A percentile compares a stretch with the other conserved stretches of the same genome.
phyloP scores from a whole-genome alignment of 2,113 vertebrate genomes.

The Sakesphorus luctuosus region DNA sequence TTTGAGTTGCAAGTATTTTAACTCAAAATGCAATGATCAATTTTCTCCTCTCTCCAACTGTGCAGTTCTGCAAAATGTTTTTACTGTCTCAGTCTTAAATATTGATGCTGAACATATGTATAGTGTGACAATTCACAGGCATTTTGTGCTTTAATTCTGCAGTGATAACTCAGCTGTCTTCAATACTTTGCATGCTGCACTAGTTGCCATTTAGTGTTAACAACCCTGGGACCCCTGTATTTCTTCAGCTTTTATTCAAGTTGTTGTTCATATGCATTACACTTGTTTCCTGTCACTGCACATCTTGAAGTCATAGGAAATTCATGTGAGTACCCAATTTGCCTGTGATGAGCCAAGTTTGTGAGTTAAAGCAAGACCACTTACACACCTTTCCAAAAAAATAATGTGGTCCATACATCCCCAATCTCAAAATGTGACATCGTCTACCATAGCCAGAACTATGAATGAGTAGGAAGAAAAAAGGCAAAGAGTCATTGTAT shows the following conservation, averaged over 20 bases:
- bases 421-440: neutral
- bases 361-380: neutral
- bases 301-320: slow-evolving; percentile 26
- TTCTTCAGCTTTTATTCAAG: slow-evolving; percentile 20
- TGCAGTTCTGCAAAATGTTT: slow-evolving; percentile 41
- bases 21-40: slow-evolving; percentile 12
- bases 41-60: neutral
- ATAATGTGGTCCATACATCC: neutral
- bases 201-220: neutral
- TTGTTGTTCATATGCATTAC: fast-evolving
- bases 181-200: neutral
- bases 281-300: neutral
- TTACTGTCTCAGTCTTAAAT: slow-evolving; percentile 53
- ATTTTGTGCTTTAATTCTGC: slow-evolving; percentile 4
- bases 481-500: neutral
- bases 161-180: slow-evolving; percentile 44
- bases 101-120: slow-evolving; percentile 54
- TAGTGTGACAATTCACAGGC: neutral
- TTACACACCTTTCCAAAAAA: neutral
- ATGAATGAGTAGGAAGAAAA: neutral
- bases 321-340: neutral
- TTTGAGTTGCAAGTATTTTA: neutral
- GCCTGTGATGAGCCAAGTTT: neutral
- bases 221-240: neutral
- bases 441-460: neutral